Evolutionary conservation across 2,888 invertebrate species (phyloP).

Genomic region (Morpho achilles): DNA sequence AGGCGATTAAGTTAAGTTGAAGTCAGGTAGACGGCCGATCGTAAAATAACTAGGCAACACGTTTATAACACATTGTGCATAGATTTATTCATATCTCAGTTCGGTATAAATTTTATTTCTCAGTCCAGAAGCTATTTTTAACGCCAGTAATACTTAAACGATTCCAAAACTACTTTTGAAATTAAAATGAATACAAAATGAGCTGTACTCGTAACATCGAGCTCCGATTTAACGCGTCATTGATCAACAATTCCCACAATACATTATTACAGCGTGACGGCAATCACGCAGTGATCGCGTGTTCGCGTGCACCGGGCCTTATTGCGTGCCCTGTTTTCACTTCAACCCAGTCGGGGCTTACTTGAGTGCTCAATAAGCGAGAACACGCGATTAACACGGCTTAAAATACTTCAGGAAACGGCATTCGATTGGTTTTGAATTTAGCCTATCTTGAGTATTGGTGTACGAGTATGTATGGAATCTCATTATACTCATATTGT

Average conservation of each 20-base stretch:
- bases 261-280: conserved; percentile 35
- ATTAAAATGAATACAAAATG: conserved; percentile 4
- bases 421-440: neutral
- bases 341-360: conserved; percentile 49
- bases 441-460: too few relatives aligned
- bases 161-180: neutral
- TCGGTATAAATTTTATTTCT: too few relatives aligned
- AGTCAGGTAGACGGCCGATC: too few relatives aligned
- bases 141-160: neutral
- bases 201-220: conserved; percentile 1
- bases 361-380: conserved; percentile 70
- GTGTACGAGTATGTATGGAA: too few relatives aligned
- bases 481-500: too few relatives aligned
- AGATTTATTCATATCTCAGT: too few relatives aligned
- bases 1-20: too few relatives aligned
- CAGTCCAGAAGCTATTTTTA: too few relatives aligned
- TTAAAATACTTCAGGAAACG: conserved; percentile 17
- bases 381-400: conserved; percentile 35
- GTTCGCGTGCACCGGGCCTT: conserved; percentile 50
- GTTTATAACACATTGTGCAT: too few relatives aligned
- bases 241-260: conserved; percentile 34
- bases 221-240: conserved; percentile 25
- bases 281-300: conserved; percentile 48
- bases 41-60: too few relatives aligned
- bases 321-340: conserved; percentile 66